Evolutionary conservation across 2,888 invertebrate species (phyloP).

Genomic region (Meghimatium bilineatum): DNA sequence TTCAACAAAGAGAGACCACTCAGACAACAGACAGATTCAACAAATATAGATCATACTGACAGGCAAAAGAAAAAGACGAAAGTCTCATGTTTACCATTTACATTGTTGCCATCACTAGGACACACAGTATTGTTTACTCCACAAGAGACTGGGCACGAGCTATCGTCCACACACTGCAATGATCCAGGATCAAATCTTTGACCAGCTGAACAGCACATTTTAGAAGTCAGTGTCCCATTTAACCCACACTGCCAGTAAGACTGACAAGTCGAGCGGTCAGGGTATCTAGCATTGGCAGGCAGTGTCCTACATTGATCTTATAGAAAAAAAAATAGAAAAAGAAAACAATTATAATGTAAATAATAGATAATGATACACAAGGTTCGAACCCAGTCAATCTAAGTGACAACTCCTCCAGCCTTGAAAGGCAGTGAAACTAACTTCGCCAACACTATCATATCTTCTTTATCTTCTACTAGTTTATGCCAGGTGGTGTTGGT

Average conservation of each 20-base stretch:
- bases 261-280: constrained; percentile 45
- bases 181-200: constrained; percentile 43
- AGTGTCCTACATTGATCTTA: constrained; percentile 50
- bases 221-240: constrained; percentile 25
- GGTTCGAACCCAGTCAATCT: no score
- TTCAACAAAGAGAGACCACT: no score
- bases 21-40: no score
- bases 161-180: constrained; percentile 21
- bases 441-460: no score
- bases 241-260: constrained; percentile 50
- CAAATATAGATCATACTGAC: no score
- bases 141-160: constrained; percentile 1
- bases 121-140: not conserved
- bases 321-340: not conserved
- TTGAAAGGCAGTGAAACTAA: no score
- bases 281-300: constrained; percentile 32
- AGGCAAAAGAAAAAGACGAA: no score
- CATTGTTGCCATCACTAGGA: not conserved
- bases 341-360: not conserved
- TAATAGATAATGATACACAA: no score
- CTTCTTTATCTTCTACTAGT: no score
- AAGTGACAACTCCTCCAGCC: no score
- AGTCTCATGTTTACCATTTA: no score
- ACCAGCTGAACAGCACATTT: constrained; percentile 50
- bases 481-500: no score